Evolutionary conservation across 2,113 vertebrate genomes (phyloP).

Genomic region (Lophochroa leadbeateri): DNA sequence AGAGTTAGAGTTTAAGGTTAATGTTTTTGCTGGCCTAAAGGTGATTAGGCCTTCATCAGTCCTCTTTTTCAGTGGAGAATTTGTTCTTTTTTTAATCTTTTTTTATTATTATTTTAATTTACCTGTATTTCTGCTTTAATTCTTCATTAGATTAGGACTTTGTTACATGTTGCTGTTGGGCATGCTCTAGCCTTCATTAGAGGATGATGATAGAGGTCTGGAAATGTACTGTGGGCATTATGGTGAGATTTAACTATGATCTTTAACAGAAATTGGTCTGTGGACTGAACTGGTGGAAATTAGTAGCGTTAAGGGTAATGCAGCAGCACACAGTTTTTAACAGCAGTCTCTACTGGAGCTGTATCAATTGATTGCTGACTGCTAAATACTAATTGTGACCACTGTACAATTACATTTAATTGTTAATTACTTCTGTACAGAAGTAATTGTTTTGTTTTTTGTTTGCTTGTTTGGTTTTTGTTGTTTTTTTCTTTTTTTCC

Average conservation of each 20-base stretch:
- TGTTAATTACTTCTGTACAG: not conserved
- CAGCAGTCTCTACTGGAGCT: not conserved
- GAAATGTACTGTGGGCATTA: not conserved
- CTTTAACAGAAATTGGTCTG: not conserved
- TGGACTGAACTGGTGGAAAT: not conserved
- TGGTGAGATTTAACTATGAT: not conserved
- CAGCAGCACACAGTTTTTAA: not conserved
- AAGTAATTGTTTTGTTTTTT: not conserved
- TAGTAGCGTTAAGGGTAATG: not conserved
- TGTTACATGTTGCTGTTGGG: not conserved
- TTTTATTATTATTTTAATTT: not conserved
- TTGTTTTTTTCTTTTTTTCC: not conserved
- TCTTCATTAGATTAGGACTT: not conserved
- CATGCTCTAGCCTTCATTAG: not conserved
- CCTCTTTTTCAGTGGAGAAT: not conserved
- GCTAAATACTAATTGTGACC: not conserved
- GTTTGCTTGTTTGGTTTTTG: not conserved
- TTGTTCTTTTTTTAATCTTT: not conserved
- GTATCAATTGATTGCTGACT: not conserved
- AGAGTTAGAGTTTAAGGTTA: not conserved
- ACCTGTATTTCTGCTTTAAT: not conserved
- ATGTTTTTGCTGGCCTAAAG: not conserved
- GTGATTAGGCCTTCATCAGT: not conserved
- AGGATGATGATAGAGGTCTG: not conserved
- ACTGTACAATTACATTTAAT: not conserved